Evolutionary conservation across 2,797 vertebrate genomes (phyloP).

Genomic region (Pygocentrus nattereri): DNA sequence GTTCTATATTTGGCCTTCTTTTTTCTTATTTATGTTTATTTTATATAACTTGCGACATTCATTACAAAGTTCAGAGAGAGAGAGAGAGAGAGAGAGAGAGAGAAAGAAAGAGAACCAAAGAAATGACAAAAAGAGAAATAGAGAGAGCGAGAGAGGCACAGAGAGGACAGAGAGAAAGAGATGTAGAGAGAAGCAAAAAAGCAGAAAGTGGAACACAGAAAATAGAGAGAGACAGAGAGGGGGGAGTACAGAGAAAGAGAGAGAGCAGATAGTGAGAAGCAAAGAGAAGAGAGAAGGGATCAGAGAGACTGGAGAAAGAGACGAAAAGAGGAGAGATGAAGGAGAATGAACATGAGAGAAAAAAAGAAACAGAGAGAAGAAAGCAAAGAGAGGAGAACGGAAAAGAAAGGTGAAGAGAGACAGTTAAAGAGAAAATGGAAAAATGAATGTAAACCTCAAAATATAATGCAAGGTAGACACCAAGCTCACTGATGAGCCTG

Average conservation of each 20-base stretch:
- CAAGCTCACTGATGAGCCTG: neutral
- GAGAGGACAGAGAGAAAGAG: neutral
- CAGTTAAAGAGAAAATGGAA: neutral
- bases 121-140: neutral
- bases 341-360: too few species aligned
- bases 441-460: neutral
- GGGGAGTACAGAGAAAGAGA: neutral
- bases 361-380: too few species aligned
- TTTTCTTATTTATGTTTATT: neutral
- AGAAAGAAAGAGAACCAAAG: too few species aligned
- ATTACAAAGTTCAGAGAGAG: neutral
- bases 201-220: neutral
- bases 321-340: neutral
- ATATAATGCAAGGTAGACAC: neutral
- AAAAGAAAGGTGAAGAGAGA: neutral
- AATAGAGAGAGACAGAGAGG: neutral
- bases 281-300: neutral
- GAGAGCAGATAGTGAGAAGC: neutral
- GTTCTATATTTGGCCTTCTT: neutral
- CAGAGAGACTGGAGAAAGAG: neutral
- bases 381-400: neutral
- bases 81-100: neutral
- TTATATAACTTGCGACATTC: too few species aligned
- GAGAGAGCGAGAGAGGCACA: neutral
- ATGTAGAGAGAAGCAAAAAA: neutral